A percentile compares a stretch with the other conserved stretches of the same genome.
These are phyloP conservation scores for Zaprionus inermis DNA, from an alignment of 1,140 invertebrate genomes.

Conservation along the genomic window DNA sequence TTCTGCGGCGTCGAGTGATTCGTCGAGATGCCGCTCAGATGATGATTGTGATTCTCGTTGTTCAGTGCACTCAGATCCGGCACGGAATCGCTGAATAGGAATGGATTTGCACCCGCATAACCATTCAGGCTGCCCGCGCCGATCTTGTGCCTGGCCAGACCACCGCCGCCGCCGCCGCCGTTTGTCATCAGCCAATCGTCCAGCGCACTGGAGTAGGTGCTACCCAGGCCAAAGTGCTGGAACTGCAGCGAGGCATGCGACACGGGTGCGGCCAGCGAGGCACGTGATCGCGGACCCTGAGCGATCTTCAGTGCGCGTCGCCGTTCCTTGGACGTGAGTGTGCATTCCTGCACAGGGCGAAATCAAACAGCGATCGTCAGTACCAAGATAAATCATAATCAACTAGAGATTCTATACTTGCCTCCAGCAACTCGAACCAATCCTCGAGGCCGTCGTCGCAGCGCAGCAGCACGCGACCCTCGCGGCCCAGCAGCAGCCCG, in stretches of 20 bases:
- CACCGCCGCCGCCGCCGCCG: conserved; percentile 61
- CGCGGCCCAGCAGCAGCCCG: conserved; percentile 85
- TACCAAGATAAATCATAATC: neutral
- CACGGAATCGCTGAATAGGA: conserved; percentile 81
- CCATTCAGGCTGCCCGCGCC: conserved; percentile 76
- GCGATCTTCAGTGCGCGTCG: conserved; percentile 85
- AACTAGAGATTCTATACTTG: conserved; percentile 32
- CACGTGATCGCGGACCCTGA: conserved; percentile 84
- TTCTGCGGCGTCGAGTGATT: conserved; percentile 83
- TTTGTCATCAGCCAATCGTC: conserved; percentile 85
- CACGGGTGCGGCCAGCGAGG: conserved; percentile 79
- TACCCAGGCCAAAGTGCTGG: conserved; percentile 77
- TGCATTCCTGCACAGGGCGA: conserved; percentile 85
- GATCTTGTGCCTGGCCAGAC: conserved; percentile 74
- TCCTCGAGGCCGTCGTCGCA: conserved; percentile 86
- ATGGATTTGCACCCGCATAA: conserved; percentile 78
- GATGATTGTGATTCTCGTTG: conserved; percentile 81
- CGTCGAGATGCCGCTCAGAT: conserved; percentile 77
- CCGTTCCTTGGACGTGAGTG: conserved; percentile 86
- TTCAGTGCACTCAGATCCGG: conserved; percentile 82
- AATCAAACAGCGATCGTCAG: neutral
- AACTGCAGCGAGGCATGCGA: conserved; percentile 80
- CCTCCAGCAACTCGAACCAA: conserved; percentile 87
- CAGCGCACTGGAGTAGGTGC: conserved; percentile 82
- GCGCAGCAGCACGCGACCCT: conserved; percentile 86